Base-by-base conservation (phyloP, 2,113 vertebrate genomes). In the Ammodytes dubius region DNA sequence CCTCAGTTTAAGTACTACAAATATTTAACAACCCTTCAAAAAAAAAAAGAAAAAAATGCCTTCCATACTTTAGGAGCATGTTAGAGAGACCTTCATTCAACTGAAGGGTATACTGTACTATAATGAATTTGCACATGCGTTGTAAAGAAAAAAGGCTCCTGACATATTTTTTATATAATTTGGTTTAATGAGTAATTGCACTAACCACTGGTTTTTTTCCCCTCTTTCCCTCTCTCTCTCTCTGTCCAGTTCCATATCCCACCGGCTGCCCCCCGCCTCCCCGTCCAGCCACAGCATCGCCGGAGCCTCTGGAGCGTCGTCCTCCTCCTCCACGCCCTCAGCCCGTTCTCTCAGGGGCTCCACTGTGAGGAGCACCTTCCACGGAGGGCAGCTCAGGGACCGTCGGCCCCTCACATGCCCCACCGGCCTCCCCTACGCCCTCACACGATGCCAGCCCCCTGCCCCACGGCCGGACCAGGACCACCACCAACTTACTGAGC, bases 311-410 rank as follows among this genome's bases (percentile, higher is more conserved):
- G 93, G 92, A 1, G 64, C 71, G 8, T 92, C 96, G 2, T 93
- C 93, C 14, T 86, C 93, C 0, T 90, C 93, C 43, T 94, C 96
- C 14, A 95, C 96, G 0, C 93, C 96, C 1, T 93, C 96, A 5
- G 96, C 97, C 66, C 96, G 97, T 37, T 96, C 74, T 96, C 96
- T n/a, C 2, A 94, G 97, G 1, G 97, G 97, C 37, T 95, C 97
- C 83, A 95, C 96, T 4, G 95, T 96, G 79, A 96, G 97, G 82
- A 98, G 97, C 94, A 98, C 97, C 72, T 98, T 98, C 94, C 97
- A 98, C 0, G 97, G 97, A 0, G 97, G 97, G n/a, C 97, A 98
- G 85, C 95, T 98, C 35, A 90, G 97, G 58, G 97, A 98, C 80
- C 96, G 97, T 0, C 94, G 96, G 5, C 94, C 95, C 94, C 2